These are phyloP conservation scores for Belgica antarctica DNA, from an alignment of 2,888 invertebrate genomes.

Conservation along the genomic window DNA sequence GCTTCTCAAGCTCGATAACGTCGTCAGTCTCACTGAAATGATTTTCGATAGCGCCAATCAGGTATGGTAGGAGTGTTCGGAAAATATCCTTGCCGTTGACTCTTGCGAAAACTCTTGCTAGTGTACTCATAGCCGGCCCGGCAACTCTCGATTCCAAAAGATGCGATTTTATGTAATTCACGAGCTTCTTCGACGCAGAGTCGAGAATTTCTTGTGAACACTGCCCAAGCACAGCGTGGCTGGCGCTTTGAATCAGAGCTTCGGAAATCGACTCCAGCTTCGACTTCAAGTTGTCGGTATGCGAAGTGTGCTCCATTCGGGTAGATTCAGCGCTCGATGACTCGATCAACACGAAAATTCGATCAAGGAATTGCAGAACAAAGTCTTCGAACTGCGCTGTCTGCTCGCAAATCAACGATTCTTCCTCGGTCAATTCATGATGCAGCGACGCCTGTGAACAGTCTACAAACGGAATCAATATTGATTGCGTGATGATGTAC, in stretches of 20 bases:
- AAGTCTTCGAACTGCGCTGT: conserved; percentile 89
- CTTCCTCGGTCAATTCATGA: conserved; percentile 71
- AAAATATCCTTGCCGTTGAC: conserved; percentile 69
- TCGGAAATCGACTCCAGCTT: conserved; percentile 71
- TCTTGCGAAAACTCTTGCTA: conserved; percentile 66
- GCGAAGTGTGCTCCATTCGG: conserved; percentile 60
- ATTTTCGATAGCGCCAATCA: conserved; percentile 65
- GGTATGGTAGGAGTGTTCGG: conserved; percentile 69
- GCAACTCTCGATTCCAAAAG: conserved; percentile 83
- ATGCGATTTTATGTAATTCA: conserved; percentile 68
- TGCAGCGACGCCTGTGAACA: conserved; percentile 73
- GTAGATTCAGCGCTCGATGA: conserved; percentile 68
- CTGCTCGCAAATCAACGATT: conserved; percentile 70
- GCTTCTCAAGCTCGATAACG: conserved; percentile 68
- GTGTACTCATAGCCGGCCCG: conserved; percentile 72
- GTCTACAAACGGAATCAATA: conserved; percentile 79
- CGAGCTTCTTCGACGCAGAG: conserved; percentile 72
- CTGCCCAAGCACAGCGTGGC: conserved; percentile 68
- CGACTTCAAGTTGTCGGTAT: conserved; percentile 61
- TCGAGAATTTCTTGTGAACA: conserved; percentile 63
- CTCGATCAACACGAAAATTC: conserved; percentile 69
- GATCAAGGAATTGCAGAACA: conserved; percentile 78
- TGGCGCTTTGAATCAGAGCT: conserved; percentile 66
- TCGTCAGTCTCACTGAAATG: conserved; percentile 66
- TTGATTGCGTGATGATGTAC: conserved; percentile 72